Percentiles rank a stretch among this genome's conserved stretches.
phyloP scores from a whole-genome alignment of 2,888 invertebrate species.

The Clivina fossor region DNA sequence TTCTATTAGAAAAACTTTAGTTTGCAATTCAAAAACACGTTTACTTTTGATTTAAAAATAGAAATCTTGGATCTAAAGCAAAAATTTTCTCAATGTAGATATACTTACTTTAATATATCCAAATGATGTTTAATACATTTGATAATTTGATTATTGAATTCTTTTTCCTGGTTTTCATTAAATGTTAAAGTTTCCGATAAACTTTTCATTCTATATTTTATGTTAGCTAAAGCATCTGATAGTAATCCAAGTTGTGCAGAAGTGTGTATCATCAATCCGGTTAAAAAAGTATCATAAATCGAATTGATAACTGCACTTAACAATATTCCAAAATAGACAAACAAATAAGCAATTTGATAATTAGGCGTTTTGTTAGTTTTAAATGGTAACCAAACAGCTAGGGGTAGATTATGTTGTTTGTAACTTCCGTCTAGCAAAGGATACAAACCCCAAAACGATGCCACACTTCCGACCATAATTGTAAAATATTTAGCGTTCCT shows the following conservation, averaged over 20 bases:
- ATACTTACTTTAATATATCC: conserved; percentile 24
- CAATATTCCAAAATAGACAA: conserved; percentile 52
- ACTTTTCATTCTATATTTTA: conserved; percentile 9
- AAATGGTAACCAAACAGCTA: conserved; percentile 52
- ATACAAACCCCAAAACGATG: conserved; percentile 39
- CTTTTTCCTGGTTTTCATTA: conserved; percentile 2
- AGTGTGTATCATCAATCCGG: conserved; percentile 55
- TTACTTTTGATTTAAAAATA: too few relatives aligned
- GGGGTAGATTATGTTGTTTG: conserved; percentile 29
- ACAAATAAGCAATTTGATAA: conserved; percentile 52
- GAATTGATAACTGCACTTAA: conserved; percentile 55
- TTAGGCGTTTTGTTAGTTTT: conserved; percentile 49
- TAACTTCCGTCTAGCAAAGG: conserved; percentile 37
- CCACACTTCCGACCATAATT: background rate
- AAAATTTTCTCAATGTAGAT: too few relatives aligned
- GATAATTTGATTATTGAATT: conserved; percentile 13
- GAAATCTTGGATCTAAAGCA: too few relatives aligned
- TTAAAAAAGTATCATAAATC: conserved; percentile 54
- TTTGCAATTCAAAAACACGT: too few relatives aligned
- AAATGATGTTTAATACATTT: conserved; percentile 23
- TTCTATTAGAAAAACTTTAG: too few relatives aligned
- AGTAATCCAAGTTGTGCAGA: conserved; percentile 54
- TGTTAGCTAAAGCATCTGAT: conserved; percentile 36
- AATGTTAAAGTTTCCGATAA: background rate
- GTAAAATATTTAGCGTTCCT: background rate